phyloP scores from a whole-genome alignment of 2,113 vertebrate genomes.

The Centrocercus urophasianus region DNA sequence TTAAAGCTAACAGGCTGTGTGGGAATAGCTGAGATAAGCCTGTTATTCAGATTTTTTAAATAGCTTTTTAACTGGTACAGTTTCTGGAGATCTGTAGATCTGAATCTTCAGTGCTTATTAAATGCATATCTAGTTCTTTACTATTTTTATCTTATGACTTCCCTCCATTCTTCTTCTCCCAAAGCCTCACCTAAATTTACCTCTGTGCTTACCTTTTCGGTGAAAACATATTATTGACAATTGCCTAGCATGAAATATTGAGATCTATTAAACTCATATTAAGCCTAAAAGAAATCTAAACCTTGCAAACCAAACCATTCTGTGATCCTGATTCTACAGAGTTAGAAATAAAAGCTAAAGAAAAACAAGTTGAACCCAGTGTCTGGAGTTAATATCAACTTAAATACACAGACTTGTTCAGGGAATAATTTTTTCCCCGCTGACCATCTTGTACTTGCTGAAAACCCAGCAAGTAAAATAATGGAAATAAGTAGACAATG shows the following conservation, averaged over 20 bases:
- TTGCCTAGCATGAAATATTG: not conserved
- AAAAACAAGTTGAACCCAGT: not conserved
- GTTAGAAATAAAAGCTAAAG: not conserved
- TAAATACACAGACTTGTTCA: not conserved
- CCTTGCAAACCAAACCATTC: no score
- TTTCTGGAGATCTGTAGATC: not conserved
- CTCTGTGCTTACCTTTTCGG: not conserved
- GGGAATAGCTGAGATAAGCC: not conserved
- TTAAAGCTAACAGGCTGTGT: not conserved
- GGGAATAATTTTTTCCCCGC: not conserved
- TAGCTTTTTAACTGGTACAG: not conserved
- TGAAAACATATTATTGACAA: not conserved
- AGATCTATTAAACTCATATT: not conserved
- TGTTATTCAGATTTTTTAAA: not conserved
- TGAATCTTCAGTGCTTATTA: not conserved
- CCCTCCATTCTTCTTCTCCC: not conserved
- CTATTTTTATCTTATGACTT: not conserved
- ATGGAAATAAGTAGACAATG: not conserved
- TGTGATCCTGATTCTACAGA: not conserved
- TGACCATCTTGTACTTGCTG: not conserved
- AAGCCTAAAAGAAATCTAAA: not conserved
- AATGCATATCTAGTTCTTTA: not conserved
- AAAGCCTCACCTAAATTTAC: not conserved
- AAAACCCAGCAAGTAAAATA: not conserved
- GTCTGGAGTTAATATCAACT: not conserved